These are phyloP conservation scores for Lasioglossum lativentre DNA, from an alignment of 2,888 invertebrate species.

Conservation along the genomic window DNA sequence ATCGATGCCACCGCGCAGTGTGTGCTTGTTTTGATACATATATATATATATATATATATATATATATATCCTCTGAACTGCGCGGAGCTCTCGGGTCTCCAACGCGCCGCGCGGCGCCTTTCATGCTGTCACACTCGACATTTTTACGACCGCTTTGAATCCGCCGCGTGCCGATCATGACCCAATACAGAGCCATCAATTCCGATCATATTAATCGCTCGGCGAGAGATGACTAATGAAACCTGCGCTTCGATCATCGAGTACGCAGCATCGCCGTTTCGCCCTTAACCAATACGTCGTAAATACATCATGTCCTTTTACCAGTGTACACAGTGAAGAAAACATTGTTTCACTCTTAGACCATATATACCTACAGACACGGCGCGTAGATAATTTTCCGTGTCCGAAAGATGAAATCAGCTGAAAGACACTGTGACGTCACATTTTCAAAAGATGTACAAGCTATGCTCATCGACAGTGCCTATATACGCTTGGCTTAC, in stretches of 20 bases:
- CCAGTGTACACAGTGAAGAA: background rate
- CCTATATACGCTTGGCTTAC: no score
- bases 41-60: no score
- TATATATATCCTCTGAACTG: no score
- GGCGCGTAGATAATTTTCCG: no score
- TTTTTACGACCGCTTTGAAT: constrained; percentile 6
- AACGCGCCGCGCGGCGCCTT: background rate
- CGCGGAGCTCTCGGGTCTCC: background rate
- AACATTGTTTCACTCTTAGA: no score
- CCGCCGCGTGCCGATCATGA: background rate
- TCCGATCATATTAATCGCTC: background rate
- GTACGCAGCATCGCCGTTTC: background rate
- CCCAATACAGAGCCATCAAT: background rate
- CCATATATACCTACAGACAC: no score
- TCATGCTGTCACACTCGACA: background rate
- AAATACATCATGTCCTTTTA: background rate
- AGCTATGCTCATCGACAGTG: no score
- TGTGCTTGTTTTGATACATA: background rate
- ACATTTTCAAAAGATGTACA: no score
- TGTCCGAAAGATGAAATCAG: no score
- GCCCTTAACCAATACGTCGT: background rate
- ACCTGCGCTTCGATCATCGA: background rate
- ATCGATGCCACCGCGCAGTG: background rate
- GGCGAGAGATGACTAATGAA: background rate
- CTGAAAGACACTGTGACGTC: no score